Conservation (phyloP, 1,140 invertebrate genomes). For the Chionoecetes opilio region DNA sequence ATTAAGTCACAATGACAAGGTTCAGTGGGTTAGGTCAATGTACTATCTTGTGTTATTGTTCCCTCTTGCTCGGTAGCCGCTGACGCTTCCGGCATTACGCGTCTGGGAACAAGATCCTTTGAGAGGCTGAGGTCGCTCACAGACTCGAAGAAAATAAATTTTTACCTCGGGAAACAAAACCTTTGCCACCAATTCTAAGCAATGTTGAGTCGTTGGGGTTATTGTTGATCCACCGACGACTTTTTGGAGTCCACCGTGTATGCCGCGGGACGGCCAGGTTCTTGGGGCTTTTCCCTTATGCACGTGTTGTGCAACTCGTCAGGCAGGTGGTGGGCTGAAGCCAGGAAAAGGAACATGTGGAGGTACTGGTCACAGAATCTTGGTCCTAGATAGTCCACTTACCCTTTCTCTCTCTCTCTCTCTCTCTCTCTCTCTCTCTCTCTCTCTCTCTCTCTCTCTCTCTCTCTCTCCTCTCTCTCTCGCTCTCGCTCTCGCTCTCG, state of each 20-base stretch:
- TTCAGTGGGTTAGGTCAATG: neutral
- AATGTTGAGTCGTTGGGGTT: no score
- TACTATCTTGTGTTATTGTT: neutral
- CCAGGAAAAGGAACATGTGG: neutral
- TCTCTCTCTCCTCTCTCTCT: conserved; percentile 52
- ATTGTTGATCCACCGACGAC: no score
- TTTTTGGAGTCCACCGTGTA: no score
- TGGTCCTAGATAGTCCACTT: neutral
- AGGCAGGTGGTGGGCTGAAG: neutral
- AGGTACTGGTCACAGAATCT: neutral
- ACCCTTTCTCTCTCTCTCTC: conserved; percentile 55
- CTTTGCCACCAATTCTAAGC: no score
- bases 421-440: conserved; percentile 62
- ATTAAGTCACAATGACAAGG: neutral
- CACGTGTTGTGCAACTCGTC: neutral
- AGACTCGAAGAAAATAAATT: neutral
- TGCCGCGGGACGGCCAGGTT: no score
- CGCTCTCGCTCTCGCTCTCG: neutral
- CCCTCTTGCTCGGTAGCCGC: neutral
- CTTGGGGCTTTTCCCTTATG: no score
- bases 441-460: conserved; percentile 69
- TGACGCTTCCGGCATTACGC: neutral
- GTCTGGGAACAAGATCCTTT: neutral
- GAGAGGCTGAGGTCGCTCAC: neutral
- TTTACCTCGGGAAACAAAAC: neutral